phyloP scores from a whole-genome alignment of 1,140 invertebrate genomes.

The Drosophila orena region DNA sequence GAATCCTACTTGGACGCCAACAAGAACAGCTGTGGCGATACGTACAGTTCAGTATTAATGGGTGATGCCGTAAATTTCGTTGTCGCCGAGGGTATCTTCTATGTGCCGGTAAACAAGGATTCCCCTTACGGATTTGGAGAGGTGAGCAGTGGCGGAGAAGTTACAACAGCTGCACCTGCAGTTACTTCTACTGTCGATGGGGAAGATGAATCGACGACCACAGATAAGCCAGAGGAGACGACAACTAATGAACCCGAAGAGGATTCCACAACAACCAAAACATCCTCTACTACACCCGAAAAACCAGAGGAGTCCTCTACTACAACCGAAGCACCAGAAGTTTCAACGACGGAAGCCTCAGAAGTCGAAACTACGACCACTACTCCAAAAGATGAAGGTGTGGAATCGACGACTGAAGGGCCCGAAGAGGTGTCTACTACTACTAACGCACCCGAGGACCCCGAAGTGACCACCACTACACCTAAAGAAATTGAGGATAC shows the following conservation, averaged over 20 bases:
- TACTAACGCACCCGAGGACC: no score
- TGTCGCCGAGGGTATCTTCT: slow-evolving; percentile 54
- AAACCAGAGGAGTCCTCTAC: slow-evolving; percentile 7
- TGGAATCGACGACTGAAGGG: neutral
- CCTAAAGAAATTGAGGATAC: slow-evolving; percentile 2
- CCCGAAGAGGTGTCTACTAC: no score
- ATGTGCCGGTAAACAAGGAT: slow-evolving; percentile 58
- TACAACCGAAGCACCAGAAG: slow-evolving; percentile 3
- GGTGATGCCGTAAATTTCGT: slow-evolving; percentile 36
- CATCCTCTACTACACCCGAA: slow-evolving; percentile 16
- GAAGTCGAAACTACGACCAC: neutral
- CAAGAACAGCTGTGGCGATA: slow-evolving; percentile 58
- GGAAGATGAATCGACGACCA: slow-evolving; percentile 1
- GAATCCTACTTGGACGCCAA: slow-evolving; percentile 41
- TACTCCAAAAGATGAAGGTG: neutral
- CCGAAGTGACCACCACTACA: neutral
- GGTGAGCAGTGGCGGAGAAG: neutral
- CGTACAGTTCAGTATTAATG: slow-evolving; percentile 62
- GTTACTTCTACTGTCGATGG: slow-evolving; percentile 1
- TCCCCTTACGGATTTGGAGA: slow-evolving; percentile 59
- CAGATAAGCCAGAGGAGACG: neutral
- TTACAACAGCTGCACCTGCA: neutral
- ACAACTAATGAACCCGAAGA: neutral
- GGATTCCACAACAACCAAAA: slow-evolving; percentile 10
- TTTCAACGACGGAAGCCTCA: neutral